Evolutionary conservation across 2,797 vertebrate genomes (phyloP), one percentile per base, ranked within the genome.

Genomic region (Otolemur crassicaudatus): DNA sequence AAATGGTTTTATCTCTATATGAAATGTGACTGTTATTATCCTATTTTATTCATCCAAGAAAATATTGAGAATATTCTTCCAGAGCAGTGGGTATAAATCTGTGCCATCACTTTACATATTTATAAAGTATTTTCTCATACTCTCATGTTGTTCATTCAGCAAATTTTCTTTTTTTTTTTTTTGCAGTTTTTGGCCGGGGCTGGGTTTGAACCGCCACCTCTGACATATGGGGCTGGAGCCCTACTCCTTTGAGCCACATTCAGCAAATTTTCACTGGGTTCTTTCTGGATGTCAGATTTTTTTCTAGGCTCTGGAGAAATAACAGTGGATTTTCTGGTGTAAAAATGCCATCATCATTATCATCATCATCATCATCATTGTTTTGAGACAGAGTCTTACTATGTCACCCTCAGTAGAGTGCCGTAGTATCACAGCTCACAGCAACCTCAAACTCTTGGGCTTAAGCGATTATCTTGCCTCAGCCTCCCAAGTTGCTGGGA

Each of bases 61-160:
- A 69, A 56, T 80, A 63, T 40, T 80, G 63, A 97, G 40, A 82
- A 65, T 77, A 53, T 89, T 63, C 13, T 85, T 94, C 73, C 43
- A 70, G 73, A 90, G 37, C 11, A 60, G 61, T 60, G 88, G n/a
- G 7, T 93, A 65, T 19, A 46, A 31, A 80, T 88, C n/a, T 37
- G 72, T 65, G 53, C 27, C 61, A n/a, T 63, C 37, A 56, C n/a
- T 93, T 81, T n/a, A 19, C 46, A 56, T 63, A 63, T 83, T 23
- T 31, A 5, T 53, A 53, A 94, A 56, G 43, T 65, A 14, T 91
- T 73, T 13, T 91, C 2, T 70, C 76, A 19, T 20, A 67, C 17
- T 93, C 19, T 46, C 58, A 79, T 2, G 1, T 56, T 31, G 37
- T 40, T 77, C 7, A 22, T 73, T 53, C 34, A 46, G 73, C 7